Evolutionary conservation across 2,888 invertebrate species (phyloP).

Genomic region (Dendrolimus houi): DNA sequence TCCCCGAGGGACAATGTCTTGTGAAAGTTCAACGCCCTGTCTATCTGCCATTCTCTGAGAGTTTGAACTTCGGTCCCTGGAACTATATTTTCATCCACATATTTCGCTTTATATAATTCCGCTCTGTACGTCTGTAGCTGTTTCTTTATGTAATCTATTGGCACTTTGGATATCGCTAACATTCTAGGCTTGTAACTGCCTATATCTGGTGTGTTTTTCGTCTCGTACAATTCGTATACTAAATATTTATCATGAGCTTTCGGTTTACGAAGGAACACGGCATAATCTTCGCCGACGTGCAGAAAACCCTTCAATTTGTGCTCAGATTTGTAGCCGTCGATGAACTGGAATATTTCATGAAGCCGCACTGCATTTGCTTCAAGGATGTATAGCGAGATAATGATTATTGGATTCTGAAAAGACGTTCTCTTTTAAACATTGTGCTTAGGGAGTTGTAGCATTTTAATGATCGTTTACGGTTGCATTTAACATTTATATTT

Average conservation of each 20-base stretch:
- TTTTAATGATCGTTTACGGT: too few relatives aligned
- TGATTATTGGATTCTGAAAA: conserved; percentile 26
- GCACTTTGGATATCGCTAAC: conserved; percentile 52
- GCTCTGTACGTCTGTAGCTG: conserved; percentile 40
- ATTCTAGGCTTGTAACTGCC: conserved; percentile 37
- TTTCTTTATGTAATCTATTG: conserved; percentile 48
- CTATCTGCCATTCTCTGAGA: conserved; percentile 61
- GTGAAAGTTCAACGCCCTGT: conserved; percentile 28
- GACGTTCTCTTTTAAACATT: neutral
- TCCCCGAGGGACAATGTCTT: conserved; percentile 19
- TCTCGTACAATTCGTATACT: conserved; percentile 54
- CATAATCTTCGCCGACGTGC: conserved; percentile 55
- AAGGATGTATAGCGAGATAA: conserved; percentile 17
- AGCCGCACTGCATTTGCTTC: conserved; percentile 36
- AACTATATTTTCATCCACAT: conserved; percentile 38
- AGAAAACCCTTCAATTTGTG: conserved; percentile 45
- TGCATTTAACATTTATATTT: too few relatives aligned
- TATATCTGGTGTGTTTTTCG: conserved; percentile 35
- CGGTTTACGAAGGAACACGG: conserved; percentile 44
- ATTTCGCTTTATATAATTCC: conserved; percentile 49
- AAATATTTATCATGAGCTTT: conserved; percentile 46
- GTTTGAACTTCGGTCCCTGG: conserved; percentile 56
- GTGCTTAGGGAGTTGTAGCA: neutral
- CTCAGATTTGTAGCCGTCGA: conserved; percentile 53
- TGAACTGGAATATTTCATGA: conserved; percentile 47